These are phyloP conservation scores for Oreochromis tanganicae DNA, from an alignment of 2,113 vertebrate genomes.

Conservation along the genomic window DNA sequence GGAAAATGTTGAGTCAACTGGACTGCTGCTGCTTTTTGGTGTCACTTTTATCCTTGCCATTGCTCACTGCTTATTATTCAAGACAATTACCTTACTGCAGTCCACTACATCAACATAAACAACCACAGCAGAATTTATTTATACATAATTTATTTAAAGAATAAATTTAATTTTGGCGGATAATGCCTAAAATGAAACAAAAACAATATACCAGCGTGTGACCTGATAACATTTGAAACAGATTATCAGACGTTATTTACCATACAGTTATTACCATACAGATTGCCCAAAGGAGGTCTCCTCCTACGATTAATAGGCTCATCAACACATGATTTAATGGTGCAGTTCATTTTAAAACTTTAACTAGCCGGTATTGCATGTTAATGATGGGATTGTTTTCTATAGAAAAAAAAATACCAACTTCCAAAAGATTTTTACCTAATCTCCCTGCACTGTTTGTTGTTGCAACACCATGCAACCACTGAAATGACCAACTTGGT, in stretches of 20 bases:
- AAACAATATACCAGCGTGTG: background rate
- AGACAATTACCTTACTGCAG: background rate
- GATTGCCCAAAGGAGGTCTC: background rate
- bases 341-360: background rate
- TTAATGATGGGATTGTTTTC: background rate
- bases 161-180: accelerated
- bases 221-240: background rate
- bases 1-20: background rate
- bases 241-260: background rate
- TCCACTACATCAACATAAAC: background rate
- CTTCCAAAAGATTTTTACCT: background rate
- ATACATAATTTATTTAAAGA: background rate
- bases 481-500: background rate
- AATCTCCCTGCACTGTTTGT: background rate
- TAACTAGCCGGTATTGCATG: background rate
- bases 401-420: background rate
- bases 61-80: background rate
- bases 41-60: background rate
- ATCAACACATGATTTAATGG: background rate
- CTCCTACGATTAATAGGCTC: background rate
- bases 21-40: background rate
- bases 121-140: background rate
- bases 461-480: background rate
- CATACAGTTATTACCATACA: background rate
- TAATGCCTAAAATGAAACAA: background rate